A percentile compares a stretch with the other conserved stretches of the same genome.
These are phyloP conservation scores for Stegodyphus dumicola DNA, from an alignment of 1,140 invertebrate genomes.

Conservation along the genomic window DNA sequence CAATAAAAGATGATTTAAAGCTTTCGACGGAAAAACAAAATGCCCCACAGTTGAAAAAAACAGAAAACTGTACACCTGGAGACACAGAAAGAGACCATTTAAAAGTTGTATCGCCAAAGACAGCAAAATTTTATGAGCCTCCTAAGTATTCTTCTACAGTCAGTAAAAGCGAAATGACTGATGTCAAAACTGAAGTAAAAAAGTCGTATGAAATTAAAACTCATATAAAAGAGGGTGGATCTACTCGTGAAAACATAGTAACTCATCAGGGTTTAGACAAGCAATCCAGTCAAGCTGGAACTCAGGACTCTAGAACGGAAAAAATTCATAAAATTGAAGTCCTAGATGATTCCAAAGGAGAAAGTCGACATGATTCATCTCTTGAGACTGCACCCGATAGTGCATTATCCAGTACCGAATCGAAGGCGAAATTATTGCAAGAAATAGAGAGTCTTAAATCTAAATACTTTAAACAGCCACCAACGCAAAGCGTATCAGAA, in stretches of 20 bases:
- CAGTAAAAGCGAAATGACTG: conserved; percentile 13
- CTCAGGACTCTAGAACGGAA: conserved; percentile 4
- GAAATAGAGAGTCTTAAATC: conserved; percentile 48
- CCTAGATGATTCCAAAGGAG: background rate
- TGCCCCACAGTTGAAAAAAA: background rate
- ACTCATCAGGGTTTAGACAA: too few species aligned
- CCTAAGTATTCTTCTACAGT: conserved; percentile 36
- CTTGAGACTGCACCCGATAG: conserved; percentile 4
- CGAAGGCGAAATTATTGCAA: conserved; percentile 23
- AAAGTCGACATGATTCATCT: background rate
- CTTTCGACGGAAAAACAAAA: background rate
- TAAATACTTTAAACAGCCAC: conserved; percentile 23
- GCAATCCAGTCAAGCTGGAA: background rate
- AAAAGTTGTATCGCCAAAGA: conserved; percentile 37
- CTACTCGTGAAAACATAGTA: too few species aligned
- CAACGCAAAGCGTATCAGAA: background rate
- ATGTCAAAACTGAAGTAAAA: conserved; percentile 40
- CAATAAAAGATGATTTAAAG: background rate
- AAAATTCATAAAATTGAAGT: conserved; percentile 41
- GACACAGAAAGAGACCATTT: background rate
- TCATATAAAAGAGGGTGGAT: conserved; percentile 12
- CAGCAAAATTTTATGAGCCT: conserved; percentile 4
- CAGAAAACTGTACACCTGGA: background rate
- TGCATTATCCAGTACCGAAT: background rate
- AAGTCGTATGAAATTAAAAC: conserved; percentile 42